Base-by-base conservation (phyloP, 2,888 invertebrate species). In the Cataglyphis albicans region DNA sequence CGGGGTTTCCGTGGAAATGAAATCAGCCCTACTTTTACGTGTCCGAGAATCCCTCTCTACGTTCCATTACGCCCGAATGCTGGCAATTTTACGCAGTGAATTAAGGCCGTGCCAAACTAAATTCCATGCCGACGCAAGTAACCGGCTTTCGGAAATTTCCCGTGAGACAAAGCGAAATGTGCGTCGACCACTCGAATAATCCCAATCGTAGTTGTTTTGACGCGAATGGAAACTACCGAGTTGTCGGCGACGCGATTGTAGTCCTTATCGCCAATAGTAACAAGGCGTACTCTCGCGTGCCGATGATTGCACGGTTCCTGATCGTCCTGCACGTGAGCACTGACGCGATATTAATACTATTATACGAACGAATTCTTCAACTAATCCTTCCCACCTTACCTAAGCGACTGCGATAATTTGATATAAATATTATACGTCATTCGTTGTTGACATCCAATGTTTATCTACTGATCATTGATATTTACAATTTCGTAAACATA, bases 281-380 rank as follows among this genome's bases (percentile, higher is more conserved):
- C 90, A 90, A 89, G 90, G 87, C 86, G 89, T 87, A 87, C 87
- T 90, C 90, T 93, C 90, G 91, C 90, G 90, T 91, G 91, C 85
- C 90, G 87, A 90, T 92, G 91, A 93, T 93, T 91, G 91, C 91
- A 91, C 88, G 91, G 90, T 91, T 90, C 88, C 83, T 84, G 89
- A 85, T 89, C 89, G 86, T 90, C 91, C 89, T 91, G 89, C 87
- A 21, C 89, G 88, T 91, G 86, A 90, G 87, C 87, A 87, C 83
- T 59, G 82, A 72, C 87, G 88, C 85, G 86, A 86, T 87, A 88
- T 90, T 90, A 92, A 92, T 91, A 88, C 90, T 86, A 92, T 91
- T 91, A 90, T 86, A 82, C 76, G 82, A 83, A 48, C 64, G 65
- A 80, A 85, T 89, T 88, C 90, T 91, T 86, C 89, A 88, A 90